phyloP scores from a whole-genome alignment of 1,140 invertebrate genomes.

The Mizuhopecten yessoensis region DNA sequence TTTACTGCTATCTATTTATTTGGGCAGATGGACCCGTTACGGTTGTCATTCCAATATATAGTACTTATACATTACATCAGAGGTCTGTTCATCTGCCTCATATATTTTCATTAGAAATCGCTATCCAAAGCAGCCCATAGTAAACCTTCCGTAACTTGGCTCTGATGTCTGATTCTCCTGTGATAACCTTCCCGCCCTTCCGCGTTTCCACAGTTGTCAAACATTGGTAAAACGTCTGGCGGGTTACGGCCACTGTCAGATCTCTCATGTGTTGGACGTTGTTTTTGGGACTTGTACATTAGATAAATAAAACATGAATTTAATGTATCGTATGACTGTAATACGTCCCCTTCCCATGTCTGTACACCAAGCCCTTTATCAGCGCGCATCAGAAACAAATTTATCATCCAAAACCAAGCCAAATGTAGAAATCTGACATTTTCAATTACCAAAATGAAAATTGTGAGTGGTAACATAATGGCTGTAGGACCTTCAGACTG shows the following conservation, averaged over 20 bases:
- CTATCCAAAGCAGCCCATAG: background rate
- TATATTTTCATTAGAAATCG: constrained; percentile 40
- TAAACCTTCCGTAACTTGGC: background rate
- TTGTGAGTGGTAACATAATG: background rate
- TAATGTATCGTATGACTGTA: constrained; percentile 6
- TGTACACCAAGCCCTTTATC: background rate
- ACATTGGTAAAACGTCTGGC: background rate
- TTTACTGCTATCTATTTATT: background rate
- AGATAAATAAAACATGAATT: constrained; percentile 36
- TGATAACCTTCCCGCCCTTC: constrained; percentile 28
- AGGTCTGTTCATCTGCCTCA: constrained; percentile 13
- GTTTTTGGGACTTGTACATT: background rate
- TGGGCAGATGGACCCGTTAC: constrained; percentile 11
- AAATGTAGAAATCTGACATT: constrained; percentile 31
- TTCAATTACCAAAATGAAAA: constrained; percentile 36
- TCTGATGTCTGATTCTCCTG: constrained; percentile 36
- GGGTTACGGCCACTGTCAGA: background rate
- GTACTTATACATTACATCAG: constrained; percentile 23
- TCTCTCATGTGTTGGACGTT: background rate
- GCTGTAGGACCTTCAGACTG: background rate
- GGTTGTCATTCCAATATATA: constrained; percentile 16
- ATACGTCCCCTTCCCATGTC: background rate
- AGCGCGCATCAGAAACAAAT: background rate
- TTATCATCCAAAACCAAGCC: background rate
- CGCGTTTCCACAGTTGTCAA: constrained; percentile 1